Percentiles rank a stretch among this genome's conserved stretches.
These are phyloP conservation scores for Empidonax alnorum DNA, from an alignment of 2,113 vertebrate species.

Conservation along the genomic window DNA sequence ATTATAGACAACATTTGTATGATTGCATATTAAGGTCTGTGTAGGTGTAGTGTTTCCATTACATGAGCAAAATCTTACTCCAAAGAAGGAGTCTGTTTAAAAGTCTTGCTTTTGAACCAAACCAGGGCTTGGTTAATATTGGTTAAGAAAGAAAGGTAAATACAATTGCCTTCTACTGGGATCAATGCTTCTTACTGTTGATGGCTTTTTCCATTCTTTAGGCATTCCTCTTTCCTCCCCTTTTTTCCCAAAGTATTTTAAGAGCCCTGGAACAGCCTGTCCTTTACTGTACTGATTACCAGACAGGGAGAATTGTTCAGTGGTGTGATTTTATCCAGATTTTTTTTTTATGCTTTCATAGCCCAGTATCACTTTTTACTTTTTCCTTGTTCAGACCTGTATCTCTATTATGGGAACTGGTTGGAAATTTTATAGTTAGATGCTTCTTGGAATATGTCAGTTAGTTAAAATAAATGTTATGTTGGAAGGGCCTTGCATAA, in stretches of 20 bases:
- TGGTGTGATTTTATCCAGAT: background rate
- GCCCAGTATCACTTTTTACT: background rate
- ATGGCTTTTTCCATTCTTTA: background rate
- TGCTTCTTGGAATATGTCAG: background rate
- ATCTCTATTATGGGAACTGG: background rate
- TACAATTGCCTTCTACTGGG: background rate
- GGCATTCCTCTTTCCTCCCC: background rate
- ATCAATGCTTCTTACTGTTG: background rate
- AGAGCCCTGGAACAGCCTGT: background rate
- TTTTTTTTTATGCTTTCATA: background rate
- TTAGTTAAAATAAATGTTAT: background rate
- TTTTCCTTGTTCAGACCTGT: background rate
- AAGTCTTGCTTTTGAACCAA: slow-evolving; percentile 20
- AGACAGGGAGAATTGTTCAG: background rate
- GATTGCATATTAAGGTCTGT: background rate
- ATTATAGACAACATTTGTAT: background rate
- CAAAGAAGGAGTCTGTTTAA: background rate
- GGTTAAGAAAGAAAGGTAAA: background rate
- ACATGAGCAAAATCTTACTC: background rate
- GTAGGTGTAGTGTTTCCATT: background rate
- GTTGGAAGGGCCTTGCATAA: background rate
- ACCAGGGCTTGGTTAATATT: slow-evolving; percentile 29
- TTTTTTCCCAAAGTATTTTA: background rate
- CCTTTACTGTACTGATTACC: background rate
- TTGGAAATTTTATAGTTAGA: background rate